A percentile compares a stretch with the other conserved stretches of the same genome.
These are phyloP conservation scores for Nothoprocta perdicaria DNA, from an alignment of 2,113 vertebrate genomes.

Conservation along the genomic window DNA sequence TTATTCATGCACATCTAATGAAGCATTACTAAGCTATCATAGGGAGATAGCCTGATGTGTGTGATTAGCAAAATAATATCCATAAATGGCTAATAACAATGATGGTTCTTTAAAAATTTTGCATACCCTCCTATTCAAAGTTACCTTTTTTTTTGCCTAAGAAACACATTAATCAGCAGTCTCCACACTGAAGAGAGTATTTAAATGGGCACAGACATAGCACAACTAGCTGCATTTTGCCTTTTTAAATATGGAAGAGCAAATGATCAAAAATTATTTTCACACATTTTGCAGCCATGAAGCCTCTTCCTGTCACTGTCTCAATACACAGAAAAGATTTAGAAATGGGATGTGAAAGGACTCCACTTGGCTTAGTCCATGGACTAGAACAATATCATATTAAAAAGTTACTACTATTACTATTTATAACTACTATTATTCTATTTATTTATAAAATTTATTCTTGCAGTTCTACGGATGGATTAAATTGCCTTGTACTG, in stretches of 20 bases:
- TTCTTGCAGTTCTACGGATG: not conserved
- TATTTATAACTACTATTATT: too few species aligned
- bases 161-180: not conserved
- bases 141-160: not conserved
- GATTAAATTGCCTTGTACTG: not conserved
- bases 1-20: slow-evolving; percentile 58
- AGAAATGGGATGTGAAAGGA: not conserved
- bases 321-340: not conserved
- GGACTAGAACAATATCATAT: not conserved
- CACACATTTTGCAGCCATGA: not conserved
- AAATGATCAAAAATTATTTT: not conserved
- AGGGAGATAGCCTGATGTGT: slow-evolving; percentile 52
- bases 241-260: not conserved
- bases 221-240: not conserved
- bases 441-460: not conserved
- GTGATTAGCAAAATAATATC: slow-evolving; percentile 58
- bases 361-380: not conserved
- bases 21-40: slow-evolving; percentile 52
- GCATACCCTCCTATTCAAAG: not conserved
- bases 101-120: not conserved
- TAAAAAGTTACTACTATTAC: not conserved
- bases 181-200: not conserved
- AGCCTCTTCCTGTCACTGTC: not conserved
- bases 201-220: not conserved
- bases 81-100: not conserved